Evolutionary conservation across 2,888 invertebrate species (phyloP).

Genomic region (Dicyrtoma fusca): DNA sequence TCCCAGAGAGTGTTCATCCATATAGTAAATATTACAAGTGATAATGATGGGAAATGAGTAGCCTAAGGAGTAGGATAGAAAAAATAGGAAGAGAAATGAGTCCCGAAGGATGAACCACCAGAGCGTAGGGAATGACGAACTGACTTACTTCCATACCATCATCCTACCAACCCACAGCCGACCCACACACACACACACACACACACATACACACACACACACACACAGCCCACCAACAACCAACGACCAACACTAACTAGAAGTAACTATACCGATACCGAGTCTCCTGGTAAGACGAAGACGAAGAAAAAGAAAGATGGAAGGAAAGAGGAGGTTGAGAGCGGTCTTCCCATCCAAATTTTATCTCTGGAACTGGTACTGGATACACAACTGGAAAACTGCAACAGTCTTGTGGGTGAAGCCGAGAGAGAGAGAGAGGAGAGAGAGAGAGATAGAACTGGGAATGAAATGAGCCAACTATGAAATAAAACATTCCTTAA

Average conservation of each 20-base stretch:
- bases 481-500: slow-evolving; percentile 48
- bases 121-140: slow-evolving; percentile 4
- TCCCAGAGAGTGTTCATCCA: slow-evolving; percentile 4
- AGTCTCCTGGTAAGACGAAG: no score
- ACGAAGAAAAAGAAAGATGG: no score
- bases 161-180: no score
- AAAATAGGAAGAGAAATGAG: neutral
- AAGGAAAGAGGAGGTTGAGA: no score
- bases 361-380: no score
- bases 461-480: slow-evolving; percentile 28
- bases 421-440: neutral
- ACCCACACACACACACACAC: no score
- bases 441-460: neutral
- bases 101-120: slow-evolving; percentile 2
- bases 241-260: no score
- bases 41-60: slow-evolving; percentile 13
- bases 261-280: no score
- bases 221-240: no score
- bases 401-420: neutral
- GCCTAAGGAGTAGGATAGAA: neutral
- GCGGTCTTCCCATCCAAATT: no score
- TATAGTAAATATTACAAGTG: neutral
- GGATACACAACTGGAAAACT: no score
- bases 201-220: no score
- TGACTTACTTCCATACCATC: neutral